Percentiles rank a stretch among this genome's conserved stretches.
phyloP scores from a whole-genome alignment of 2,797 vertebrate genomes.

The Pangasius mekongensis region DNA sequence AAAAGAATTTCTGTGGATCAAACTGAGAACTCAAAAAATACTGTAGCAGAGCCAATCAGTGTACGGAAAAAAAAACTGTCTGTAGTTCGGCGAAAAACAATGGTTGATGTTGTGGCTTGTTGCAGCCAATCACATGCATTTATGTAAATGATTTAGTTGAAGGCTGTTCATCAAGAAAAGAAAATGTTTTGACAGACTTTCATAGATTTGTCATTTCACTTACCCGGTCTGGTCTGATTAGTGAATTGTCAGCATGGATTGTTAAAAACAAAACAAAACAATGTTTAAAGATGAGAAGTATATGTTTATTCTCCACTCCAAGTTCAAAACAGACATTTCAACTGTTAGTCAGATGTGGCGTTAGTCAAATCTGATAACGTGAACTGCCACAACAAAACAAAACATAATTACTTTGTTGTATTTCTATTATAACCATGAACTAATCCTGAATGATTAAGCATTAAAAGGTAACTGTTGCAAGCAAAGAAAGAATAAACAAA shows the following conservation, averaged over 20 bases:
- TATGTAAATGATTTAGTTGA: not conserved
- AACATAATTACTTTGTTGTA: not conserved
- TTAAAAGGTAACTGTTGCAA: not conserved
- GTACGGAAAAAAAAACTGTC: not conserved
- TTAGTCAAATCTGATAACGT: not conserved
- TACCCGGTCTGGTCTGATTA: not conserved
- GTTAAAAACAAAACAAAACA: not conserved
- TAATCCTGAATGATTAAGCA: not conserved
- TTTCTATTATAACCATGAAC: not conserved
- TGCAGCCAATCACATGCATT: conserved; percentile 2
- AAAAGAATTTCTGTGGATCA: not conserved
- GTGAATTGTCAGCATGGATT: not conserved
- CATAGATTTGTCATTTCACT: not conserved
- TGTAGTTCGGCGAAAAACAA: not conserved
- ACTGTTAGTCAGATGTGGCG: not conserved
- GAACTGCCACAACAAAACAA: not conserved
- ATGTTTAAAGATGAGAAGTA: not conserved
- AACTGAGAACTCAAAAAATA: not conserved
- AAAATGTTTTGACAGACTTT: not conserved
- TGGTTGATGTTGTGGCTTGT: not conserved
- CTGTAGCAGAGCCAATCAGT: not conserved
- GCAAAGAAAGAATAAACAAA: not conserved
- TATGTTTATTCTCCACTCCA: not conserved
- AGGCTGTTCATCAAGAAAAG: not conserved
- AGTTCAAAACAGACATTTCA: not conserved